Conservation (phyloP, 2,797 vertebrate species). For the Scyliorhinus canicula region DNA sequence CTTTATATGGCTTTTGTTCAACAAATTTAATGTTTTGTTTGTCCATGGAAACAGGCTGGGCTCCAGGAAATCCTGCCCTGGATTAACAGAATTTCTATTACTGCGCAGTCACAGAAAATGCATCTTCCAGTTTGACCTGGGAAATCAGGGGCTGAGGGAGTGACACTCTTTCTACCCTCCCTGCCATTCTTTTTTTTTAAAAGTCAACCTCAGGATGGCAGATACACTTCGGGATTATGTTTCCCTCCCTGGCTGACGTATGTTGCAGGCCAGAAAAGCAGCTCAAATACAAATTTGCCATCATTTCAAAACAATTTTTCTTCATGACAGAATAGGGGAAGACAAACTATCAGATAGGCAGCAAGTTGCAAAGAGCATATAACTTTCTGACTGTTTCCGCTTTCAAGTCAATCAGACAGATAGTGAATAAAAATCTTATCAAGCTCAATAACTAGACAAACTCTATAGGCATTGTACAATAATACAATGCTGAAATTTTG, state of each 20-base stretch:
- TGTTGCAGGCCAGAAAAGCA: not conserved
- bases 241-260: not conserved
- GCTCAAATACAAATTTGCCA: not conserved
- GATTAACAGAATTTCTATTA: conserved; percentile 2
- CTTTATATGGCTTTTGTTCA: conserved; percentile 91
- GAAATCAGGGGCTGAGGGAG: not conserved
- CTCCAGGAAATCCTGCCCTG: conserved; percentile 92
- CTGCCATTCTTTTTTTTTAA: not conserved
- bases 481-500: not conserved
- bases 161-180: not conserved
- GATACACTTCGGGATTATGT: not conserved
- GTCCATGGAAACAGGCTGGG: conserved; percentile 97
- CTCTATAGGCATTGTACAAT: not conserved
- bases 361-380: not conserved
- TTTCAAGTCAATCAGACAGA: not conserved
- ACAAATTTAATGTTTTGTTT: conserved; percentile 84
- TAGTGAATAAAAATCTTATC: not conserved
- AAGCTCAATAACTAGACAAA: not conserved
- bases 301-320: not conserved
- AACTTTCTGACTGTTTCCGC: not conserved
- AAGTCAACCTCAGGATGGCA: not conserved
- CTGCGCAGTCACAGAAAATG: not conserved
- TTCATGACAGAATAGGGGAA: not conserved
- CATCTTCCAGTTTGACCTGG: not conserved
- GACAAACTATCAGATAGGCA: not conserved